A percentile compares a stretch with the other conserved stretches of the same genome.
phyloP scores from a whole-genome alignment of 2,113 vertebrate genomes.

The Anhinga rufa region DNA sequence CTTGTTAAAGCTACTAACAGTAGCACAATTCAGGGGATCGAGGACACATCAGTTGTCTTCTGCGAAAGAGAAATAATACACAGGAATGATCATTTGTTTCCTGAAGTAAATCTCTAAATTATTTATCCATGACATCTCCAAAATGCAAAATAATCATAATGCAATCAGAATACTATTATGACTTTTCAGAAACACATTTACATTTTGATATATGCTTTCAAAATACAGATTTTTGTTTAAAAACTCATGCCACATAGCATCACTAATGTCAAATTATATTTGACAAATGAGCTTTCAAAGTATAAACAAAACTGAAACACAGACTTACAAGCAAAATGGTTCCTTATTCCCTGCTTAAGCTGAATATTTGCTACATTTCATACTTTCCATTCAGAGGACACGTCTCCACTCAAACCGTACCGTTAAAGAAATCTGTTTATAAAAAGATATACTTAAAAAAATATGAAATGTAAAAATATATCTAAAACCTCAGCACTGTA shows the following conservation, averaged over 20 bases:
- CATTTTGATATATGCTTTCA: neutral
- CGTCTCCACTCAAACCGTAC: neutral
- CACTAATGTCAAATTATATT: neutral
- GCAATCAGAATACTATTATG: neutral
- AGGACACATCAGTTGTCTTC: conserved; percentile 21
- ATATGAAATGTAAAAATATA: neutral
- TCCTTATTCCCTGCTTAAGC: conserved; percentile 5
- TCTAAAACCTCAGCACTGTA: neutral
- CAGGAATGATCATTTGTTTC: neutral
- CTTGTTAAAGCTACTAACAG: conserved; percentile 32
- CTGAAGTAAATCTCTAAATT: neutral
- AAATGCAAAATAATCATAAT: neutral
- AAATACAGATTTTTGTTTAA: neutral
- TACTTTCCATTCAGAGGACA: neutral
- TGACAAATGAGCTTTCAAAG: neutral
- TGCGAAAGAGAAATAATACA: conserved; percentile 43
- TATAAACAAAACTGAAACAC: neutral
- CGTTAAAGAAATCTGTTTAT: neutral
- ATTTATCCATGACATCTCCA: neutral
- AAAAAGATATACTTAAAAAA: neutral
- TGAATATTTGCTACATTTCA: neutral
- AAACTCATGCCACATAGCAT: neutral
- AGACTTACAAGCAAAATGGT: conserved; percentile 30
- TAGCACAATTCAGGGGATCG: neutral
- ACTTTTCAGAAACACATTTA: neutral